These are phyloP conservation scores for Dendrolimus punctatus DNA, from an alignment of 1,140 invertebrate genomes.

Conservation along the genomic window DNA sequence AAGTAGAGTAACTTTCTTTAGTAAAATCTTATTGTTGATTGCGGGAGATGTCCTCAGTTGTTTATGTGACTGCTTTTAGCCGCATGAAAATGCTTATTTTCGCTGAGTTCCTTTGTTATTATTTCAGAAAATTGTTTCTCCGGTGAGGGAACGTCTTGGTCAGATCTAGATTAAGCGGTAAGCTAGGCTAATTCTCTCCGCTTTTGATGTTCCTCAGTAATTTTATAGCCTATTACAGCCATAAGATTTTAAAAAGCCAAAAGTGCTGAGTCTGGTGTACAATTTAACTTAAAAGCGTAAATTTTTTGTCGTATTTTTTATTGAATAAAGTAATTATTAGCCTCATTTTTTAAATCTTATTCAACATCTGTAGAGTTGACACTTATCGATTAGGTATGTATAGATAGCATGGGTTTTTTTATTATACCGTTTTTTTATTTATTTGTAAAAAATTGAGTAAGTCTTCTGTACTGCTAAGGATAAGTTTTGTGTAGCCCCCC, in stretches of 20 bases:
- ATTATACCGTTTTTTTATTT: too few species aligned
- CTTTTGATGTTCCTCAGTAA: slow-evolving; percentile 21
- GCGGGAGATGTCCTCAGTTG: slow-evolving; percentile 9
- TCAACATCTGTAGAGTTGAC: too few species aligned
- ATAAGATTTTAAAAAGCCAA: slow-evolving; percentile 19
- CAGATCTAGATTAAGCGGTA: slow-evolving; percentile 42
- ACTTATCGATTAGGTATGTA: too few species aligned
- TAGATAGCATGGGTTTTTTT: too few species aligned
- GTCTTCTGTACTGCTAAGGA: too few species aligned
- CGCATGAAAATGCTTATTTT: slow-evolving; percentile 29
- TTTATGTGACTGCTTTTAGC: slow-evolving; percentile 13
- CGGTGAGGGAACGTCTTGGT: slow-evolving; percentile 30
- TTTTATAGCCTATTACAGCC: slow-evolving; percentile 21
- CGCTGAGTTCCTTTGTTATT: slow-evolving; percentile 34
- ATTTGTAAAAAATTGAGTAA: too few species aligned
- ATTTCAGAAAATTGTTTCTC: slow-evolving; percentile 47
- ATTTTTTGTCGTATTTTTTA: too few species aligned
- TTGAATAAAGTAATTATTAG: too few species aligned
- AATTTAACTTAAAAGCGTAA: too few species aligned
- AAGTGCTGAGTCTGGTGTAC: neutral
- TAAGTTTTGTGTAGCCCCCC: too few species aligned
- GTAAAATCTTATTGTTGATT: slow-evolving; percentile 11
- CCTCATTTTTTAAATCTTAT: too few species aligned
- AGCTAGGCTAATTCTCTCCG: slow-evolving; percentile 34
- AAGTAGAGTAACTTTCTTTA: neutral